These are phyloP conservation scores for Leptopilina boulardi DNA, from an alignment of 1,140 invertebrate genomes.

Conservation along the genomic window DNA sequence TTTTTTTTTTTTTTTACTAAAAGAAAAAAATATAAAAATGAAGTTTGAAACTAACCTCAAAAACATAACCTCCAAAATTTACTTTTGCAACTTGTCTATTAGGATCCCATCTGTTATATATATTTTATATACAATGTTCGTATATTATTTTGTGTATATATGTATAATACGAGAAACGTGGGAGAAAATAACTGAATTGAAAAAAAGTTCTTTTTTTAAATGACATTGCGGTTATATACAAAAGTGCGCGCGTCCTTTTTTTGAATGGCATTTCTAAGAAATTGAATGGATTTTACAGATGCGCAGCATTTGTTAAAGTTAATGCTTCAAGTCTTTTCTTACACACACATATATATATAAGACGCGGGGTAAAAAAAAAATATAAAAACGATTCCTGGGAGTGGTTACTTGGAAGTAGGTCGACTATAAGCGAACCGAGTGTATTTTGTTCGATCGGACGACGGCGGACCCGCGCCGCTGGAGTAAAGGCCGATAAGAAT, in stretches of 20 bases:
- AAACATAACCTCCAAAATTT: too few relatives aligned
- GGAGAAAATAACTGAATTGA: background rate
- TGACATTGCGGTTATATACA: background rate
- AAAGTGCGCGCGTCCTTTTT: background rate
- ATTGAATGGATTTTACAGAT: conserved; percentile 22
- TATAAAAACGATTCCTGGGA: conserved; percentile 41
- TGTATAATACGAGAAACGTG: background rate
- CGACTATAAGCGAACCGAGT: conserved; percentile 29
- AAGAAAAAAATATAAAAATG: too few relatives aligned
- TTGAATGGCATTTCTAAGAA: conserved; percentile 10
- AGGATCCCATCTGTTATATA: too few relatives aligned
- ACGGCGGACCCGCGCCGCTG: conserved; percentile 31
- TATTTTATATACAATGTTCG: too few relatives aligned
- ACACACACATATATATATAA: too few relatives aligned
- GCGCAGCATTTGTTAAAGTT: conserved; percentile 16
- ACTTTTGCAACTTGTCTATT: too few relatives aligned
- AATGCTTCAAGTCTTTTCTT: background rate
- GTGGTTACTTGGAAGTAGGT: conserved; percentile 34
- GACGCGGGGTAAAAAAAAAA: conserved; percentile 5
- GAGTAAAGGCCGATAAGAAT: conserved; percentile 36
- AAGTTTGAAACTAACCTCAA: too few relatives aligned
- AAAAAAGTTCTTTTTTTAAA: conserved; percentile 11
- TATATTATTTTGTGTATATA: too few relatives aligned
- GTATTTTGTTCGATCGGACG: conserved; percentile 44
- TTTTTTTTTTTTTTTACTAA: too few relatives aligned